Percentiles rank a stretch among this genome's conserved stretches.
Conservation (phyloP, 2,113 vertebrate species). For the Dipodomys spectabilis region DNA sequence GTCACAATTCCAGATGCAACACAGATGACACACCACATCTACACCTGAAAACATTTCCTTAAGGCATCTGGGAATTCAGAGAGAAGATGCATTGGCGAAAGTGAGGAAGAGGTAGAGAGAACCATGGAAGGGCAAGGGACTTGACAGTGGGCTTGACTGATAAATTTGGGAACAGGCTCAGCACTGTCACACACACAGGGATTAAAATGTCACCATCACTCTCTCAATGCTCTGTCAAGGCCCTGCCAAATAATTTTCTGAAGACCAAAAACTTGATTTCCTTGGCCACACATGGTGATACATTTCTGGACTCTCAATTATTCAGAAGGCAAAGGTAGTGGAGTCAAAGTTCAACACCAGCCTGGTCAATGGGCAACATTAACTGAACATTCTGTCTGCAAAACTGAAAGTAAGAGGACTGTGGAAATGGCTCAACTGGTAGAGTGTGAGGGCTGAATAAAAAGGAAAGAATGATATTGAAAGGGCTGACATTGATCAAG, state of each 20-base stretch:
- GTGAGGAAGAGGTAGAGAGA: not conserved
- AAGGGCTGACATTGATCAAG: too few species aligned
- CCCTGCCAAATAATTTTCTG: not conserved
- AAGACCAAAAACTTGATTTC: not conserved
- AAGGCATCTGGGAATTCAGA: not conserved
- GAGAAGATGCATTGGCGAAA: not conserved
- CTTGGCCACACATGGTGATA: not conserved
- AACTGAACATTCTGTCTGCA: too few species aligned
- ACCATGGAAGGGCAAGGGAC: not conserved
- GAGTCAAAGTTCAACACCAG: too few species aligned
- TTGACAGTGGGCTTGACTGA: not conserved
- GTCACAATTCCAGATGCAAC: not conserved
- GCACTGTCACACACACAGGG: not conserved
- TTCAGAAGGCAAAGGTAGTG: too few species aligned
- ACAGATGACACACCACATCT: not conserved
- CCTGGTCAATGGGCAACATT: too few species aligned
- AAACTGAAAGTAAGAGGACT: too few species aligned
- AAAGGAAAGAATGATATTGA: too few species aligned
- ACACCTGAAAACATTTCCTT: constrained; percentile 4
- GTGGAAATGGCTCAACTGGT: too few species aligned
- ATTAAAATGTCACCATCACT: not conserved
- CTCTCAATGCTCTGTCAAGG: not conserved
- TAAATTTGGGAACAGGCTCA: not conserved
- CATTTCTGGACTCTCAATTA: too few species aligned
- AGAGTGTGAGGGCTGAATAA: too few species aligned